Evolutionary conservation across 2,888 invertebrate genomes (phyloP).

Genomic region (Linnaemya tessellans): DNA sequence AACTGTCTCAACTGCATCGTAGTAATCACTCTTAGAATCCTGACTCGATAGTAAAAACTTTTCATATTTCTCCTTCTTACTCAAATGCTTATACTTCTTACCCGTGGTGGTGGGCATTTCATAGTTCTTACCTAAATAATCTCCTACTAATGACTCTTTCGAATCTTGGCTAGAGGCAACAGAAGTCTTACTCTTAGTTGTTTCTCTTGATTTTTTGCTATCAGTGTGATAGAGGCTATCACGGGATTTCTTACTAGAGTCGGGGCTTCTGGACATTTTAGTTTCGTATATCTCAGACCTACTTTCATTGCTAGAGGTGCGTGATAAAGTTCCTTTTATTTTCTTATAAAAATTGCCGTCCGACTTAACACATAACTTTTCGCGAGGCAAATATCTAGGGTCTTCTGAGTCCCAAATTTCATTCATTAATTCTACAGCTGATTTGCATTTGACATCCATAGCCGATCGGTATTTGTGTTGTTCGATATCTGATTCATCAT

Average conservation of each 20-base stretch:
- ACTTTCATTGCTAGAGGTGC: conserved; percentile 89
- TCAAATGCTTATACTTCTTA: conserved; percentile 81
- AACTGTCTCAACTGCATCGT: conserved; percentile 85
- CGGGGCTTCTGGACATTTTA: conserved; percentile 87
- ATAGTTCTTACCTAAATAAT: conserved; percentile 83
- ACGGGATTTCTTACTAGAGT: conserved; percentile 87
- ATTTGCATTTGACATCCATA: conserved; percentile 87
- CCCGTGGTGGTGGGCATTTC: conserved; percentile 84
- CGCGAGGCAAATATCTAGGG: conserved; percentile 89
- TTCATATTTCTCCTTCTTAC: conserved; percentile 83
- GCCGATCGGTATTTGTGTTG: conserved; percentile 85
- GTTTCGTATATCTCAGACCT: conserved; percentile 88
- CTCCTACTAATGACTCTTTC: conserved; percentile 85
- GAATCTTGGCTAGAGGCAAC: conserved; percentile 87
- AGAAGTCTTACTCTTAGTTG: conserved; percentile 86
- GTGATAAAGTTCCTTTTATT: conserved; percentile 86
- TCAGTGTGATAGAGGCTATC: conserved; percentile 87
- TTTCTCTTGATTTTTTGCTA: conserved; percentile 87
- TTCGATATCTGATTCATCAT: conserved; percentile 87
- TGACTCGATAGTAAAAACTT: conserved; percentile 86
- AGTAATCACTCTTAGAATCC: conserved; percentile 89
- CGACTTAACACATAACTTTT: conserved; percentile 88
- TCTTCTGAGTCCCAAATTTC: conserved; percentile 92
- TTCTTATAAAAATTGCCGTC: conserved; percentile 90
- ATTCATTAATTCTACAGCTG: conserved; percentile 88